Conservation (phyloP, 2,113 vertebrate genomes). For the Menura novaehollandiae region DNA sequence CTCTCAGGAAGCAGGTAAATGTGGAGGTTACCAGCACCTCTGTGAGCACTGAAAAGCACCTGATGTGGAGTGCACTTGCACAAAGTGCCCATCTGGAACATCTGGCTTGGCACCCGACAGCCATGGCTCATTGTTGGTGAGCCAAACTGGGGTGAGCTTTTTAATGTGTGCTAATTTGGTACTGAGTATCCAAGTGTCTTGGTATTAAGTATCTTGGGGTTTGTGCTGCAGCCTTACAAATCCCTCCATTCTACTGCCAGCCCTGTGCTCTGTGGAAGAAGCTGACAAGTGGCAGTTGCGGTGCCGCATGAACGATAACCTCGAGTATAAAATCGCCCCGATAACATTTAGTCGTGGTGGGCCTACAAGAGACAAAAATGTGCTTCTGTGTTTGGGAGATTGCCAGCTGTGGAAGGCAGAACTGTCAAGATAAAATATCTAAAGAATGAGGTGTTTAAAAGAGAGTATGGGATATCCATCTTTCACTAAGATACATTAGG, state of each 20-base stretch:
- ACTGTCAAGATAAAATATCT: slow-evolving; percentile 63
- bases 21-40: background rate
- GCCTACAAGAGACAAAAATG: slow-evolving; percentile 28
- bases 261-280: background rate
- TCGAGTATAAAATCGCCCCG: background rate
- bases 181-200: background rate
- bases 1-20: background rate
- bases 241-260: background rate
- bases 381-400: slow-evolving; percentile 52
- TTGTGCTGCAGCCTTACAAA: background rate
- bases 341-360: slow-evolving; percentile 51
- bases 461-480: slow-evolving; percentile 39
- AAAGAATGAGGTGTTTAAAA: slow-evolving; percentile 54
- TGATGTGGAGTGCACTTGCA: background rate
- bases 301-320: background rate
- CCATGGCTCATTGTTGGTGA: background rate
- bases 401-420: slow-evolving; percentile 38
- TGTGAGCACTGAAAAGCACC: background rate
- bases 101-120: background rate
- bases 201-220: background rate
- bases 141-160: background rate
- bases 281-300: background rate
- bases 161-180: background rate
- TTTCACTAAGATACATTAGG: slow-evolving; percentile 62
- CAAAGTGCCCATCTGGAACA: background rate